Evolutionary conservation across 35 echinoderm and acorn worm species (phyloP).

Genomic region (Holothuria glaberrima): DNA sequence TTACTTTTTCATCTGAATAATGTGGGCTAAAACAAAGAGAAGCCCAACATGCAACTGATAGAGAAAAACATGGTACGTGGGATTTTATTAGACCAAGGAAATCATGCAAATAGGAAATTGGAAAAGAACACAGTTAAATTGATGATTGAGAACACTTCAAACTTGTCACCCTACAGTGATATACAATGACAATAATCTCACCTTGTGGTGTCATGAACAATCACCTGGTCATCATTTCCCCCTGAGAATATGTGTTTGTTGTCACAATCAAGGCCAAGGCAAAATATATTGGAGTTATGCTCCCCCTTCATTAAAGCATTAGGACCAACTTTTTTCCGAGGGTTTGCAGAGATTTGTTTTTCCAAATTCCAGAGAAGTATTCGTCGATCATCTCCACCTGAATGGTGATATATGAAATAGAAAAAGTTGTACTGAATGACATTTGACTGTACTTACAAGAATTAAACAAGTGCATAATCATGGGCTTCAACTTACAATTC

Average conservation of each 20-base stretch:
- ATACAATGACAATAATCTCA: background rate
- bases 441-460: no score
- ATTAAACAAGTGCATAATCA: no score
- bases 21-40: no score
- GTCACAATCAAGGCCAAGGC: conserved; percentile 79
- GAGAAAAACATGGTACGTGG: no score
- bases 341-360: conserved; percentile 48
- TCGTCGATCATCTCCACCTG: conserved; percentile 97
- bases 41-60: no score
- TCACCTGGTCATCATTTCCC: conserved; percentile 99
- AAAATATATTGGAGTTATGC: conserved; percentile 98
- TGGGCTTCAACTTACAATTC: no score
- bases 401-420: background rate
- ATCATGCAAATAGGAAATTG: no score
- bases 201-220: conserved; percentile 91
- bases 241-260: conserved; percentile 89
- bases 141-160: no score
- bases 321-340: conserved; percentile 19
- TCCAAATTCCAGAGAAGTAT: conserved; percentile 89
- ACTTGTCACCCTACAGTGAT: background rate
- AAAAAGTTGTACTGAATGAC: no score
- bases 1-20: no score
- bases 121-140: no score
- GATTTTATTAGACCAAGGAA: no score
- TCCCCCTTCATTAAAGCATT: conserved; percentile 78